A percentile compares a stretch with the other conserved stretches of the same genome.
Conservation (phyloP, 2,113 vertebrate species). For the Brachyistius frenatus region DNA sequence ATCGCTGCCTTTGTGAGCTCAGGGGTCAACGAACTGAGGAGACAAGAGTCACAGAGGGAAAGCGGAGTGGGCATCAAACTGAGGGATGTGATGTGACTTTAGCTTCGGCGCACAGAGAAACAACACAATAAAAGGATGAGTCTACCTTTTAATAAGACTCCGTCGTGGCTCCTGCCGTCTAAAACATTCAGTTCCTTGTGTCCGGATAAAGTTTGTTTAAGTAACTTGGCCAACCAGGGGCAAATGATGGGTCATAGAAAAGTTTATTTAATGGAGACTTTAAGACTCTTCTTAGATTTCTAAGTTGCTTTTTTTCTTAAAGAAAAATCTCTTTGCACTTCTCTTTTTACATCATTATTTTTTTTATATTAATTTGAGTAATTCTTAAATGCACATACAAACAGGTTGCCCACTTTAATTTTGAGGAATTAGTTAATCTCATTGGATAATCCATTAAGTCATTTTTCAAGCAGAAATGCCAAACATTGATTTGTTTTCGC, state of each 20-base stretch:
- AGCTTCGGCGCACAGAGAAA: constrained; percentile 7
- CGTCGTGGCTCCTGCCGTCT: not conserved
- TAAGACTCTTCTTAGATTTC: no score
- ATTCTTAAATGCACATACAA: no score
- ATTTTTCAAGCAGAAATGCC: not conserved
- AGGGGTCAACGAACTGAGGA: constrained; percentile 51
- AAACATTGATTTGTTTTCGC: no score
- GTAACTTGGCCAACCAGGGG: not conserved
- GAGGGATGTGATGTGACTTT: constrained; percentile 47
- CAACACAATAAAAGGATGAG: constrained; percentile 15
- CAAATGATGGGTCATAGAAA: not conserved
- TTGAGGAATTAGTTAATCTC: no score
- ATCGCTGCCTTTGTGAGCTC: constrained; percentile 35
- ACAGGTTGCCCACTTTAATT: no score
- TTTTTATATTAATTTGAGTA: not conserved
- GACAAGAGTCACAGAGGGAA: constrained; percentile 40
- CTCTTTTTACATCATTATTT: not conserved
- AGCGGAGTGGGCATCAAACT: constrained; percentile 20
- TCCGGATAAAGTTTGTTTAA: not conserved
- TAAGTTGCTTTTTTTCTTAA: not conserved
- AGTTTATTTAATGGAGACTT: no score
- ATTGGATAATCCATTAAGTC: not conserved
- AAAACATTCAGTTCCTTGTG: not conserved
- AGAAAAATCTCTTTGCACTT: not conserved
- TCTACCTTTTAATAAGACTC: constrained; percentile 6